Evolutionary conservation across 2,113 vertebrate genomes (phyloP).

Genomic region (Brachirus orientalis): DNA sequence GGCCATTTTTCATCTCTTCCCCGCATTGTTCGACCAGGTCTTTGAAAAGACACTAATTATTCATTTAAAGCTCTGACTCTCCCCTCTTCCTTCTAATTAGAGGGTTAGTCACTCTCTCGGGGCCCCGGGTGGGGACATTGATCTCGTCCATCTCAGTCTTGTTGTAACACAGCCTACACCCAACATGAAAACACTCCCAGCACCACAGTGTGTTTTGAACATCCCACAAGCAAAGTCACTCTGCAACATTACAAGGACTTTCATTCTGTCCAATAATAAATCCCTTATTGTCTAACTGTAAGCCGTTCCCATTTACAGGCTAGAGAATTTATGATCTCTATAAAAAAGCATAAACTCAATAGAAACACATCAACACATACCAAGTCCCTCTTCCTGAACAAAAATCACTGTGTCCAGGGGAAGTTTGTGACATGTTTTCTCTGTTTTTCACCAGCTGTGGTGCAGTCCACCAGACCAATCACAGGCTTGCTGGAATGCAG

Average conservation of each 20-base stretch:
- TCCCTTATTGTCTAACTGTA: conserved; percentile 45
- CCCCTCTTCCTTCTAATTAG: conserved; percentile 73
- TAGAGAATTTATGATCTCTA: conserved; percentile 47
- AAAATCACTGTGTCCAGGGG: conserved; percentile 42
- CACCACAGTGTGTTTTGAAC: background rate
- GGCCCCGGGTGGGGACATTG: conserved; percentile 56
- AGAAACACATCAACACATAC: conserved; percentile 41
- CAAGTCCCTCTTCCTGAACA: conserved; percentile 49
- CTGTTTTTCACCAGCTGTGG: conserved; percentile 37
- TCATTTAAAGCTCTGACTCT: conserved; percentile 67
- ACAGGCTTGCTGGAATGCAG: conserved; percentile 55
- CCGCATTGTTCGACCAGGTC: conserved; percentile 56
- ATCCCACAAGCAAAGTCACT: conserved; percentile 33
- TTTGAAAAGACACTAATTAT: conserved; percentile 69
- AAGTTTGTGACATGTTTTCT: conserved; percentile 33
- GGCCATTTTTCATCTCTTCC: conserved; percentile 59
- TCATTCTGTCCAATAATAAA: conserved; percentile 46
- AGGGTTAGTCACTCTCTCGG: conserved; percentile 64
- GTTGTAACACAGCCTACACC: conserved; percentile 42
- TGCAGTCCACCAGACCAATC: conserved; percentile 56
- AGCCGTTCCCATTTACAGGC: conserved; percentile 39
- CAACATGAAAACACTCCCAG: conserved; percentile 6
- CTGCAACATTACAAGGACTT: conserved; percentile 27
- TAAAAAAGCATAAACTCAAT: conserved; percentile 50
- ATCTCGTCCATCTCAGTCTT: conserved; percentile 58